Evolutionary conservation across 2,888 invertebrate species (phyloP).

Genomic region (Scaptomyza reducta): DNA sequence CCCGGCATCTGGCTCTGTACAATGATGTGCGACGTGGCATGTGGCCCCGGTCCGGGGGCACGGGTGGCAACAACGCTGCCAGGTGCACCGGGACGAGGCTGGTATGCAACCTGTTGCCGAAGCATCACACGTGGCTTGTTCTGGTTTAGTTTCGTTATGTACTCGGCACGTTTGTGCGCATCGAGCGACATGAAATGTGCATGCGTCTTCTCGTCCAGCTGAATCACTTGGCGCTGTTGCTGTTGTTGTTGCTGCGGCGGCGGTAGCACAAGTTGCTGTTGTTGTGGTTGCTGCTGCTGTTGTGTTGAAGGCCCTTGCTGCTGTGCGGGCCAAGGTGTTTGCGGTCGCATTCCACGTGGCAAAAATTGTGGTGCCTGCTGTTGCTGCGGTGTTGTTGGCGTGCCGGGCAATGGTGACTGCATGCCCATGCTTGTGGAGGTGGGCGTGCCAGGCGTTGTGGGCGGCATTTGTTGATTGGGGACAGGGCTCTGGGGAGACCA

Average conservation of each 20-base stretch:
- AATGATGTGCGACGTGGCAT: conserved; percentile 86
- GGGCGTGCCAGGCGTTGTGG: conserved; percentile 64
- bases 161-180: conserved; percentile 91
- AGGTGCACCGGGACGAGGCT: conserved; percentile 82
- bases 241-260: conserved; percentile 63
- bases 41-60: conserved; percentile 84
- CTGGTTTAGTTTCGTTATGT: conserved; percentile 91
- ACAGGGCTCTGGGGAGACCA: conserved; percentile 84
- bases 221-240: conserved; percentile 88
- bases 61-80: conserved; percentile 84
- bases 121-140: conserved; percentile 86
- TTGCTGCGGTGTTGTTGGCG: conserved; percentile 70
- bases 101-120: conserved; percentile 85
- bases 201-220: conserved; percentile 92
- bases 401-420: conserved; percentile 70
- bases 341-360: conserved; percentile 54
- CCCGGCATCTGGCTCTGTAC: conserved; percentile 89
- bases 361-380: conserved; percentile 51
- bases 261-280: conserved; percentile 74
- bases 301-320: conserved; percentile 60
- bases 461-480: conserved; percentile 63
- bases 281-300: conserved; percentile 66
- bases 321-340: conserved; percentile 63
- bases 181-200: conserved; percentile 93
- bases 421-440: conserved; percentile 70